A percentile compares a stretch with the other conserved stretches of the same genome.
Conservation (phyloP, 2,113 vertebrate species). For the Conger conger region DNA sequence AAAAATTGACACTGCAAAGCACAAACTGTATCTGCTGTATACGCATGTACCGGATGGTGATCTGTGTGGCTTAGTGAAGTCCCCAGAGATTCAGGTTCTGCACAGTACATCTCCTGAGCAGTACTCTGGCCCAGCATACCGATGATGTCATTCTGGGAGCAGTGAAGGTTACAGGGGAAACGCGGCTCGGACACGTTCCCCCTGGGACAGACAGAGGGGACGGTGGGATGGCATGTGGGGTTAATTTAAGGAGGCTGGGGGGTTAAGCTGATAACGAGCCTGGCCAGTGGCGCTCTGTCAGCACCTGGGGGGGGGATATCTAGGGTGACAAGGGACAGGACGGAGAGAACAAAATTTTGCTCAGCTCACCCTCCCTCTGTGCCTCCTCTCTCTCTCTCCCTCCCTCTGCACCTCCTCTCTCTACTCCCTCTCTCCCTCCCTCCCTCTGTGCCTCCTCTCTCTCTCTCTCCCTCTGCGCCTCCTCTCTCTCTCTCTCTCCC, state of each 20-base stretch:
- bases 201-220: neutral
- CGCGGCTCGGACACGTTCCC: neutral
- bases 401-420: neutral
- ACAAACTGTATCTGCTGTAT: no score
- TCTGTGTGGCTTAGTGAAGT: neutral
- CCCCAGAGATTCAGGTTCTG: neutral
- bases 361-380: neutral
- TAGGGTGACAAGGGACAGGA: neutral
- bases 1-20: neutral
- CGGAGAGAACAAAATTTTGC: neutral
- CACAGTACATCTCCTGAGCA: neutral
- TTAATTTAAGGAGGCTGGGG: slow-evolving; percentile 16
- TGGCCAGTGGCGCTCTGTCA: neutral
- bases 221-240: neutral
- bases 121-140: slow-evolving; percentile 17
- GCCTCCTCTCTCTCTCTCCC: neutral
- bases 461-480: slow-evolving; percentile 3
- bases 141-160: slow-evolving; percentile 10
- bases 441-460: slow-evolving; percentile 2
- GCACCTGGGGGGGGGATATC: neutral
- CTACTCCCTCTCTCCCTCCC: neutral
- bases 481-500: neutral
- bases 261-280: neutral
- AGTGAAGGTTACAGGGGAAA: slow-evolving; percentile 24
- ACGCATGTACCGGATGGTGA: no score